These are phyloP conservation scores for Apostichopus leukothele DNA, from an alignment of 53 echinoderm and acorn worm genomes.

Conservation along the genomic window DNA sequence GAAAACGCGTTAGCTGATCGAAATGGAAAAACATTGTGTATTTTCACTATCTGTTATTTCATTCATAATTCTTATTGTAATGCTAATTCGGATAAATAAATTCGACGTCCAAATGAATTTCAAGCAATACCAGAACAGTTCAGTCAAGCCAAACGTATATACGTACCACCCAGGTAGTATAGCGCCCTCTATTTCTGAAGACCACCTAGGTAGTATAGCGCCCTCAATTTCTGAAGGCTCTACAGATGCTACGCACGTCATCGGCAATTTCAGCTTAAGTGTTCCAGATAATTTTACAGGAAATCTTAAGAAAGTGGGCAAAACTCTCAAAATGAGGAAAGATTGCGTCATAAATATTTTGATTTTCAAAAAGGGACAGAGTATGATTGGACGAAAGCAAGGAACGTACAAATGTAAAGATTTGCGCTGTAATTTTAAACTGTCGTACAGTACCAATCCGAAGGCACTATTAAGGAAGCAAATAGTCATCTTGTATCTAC, in stretches of 20 bases:
- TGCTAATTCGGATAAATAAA: neutral
- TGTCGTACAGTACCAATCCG: slow-evolving; percentile 19
- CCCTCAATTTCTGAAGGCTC: too few relatives aligned
- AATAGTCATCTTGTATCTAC: slow-evolving; percentile 17
- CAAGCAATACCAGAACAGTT: too few relatives aligned
- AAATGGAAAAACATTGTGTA: slow-evolving; percentile 2
- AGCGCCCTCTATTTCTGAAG: too few relatives aligned
- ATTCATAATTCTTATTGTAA: neutral
- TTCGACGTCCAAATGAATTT: neutral
- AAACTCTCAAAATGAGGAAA: neutral
- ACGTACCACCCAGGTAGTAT: too few relatives aligned
- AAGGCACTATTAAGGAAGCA: neutral
- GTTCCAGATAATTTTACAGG: too few relatives aligned
- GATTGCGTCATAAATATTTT: slow-evolving; percentile 7
- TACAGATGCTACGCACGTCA: too few relatives aligned
- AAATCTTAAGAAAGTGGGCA: neutral
- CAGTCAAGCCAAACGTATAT: too few relatives aligned
- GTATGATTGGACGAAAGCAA: slow-evolving; percentile 10
- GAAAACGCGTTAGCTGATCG: too few relatives aligned
- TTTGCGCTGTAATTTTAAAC: neutral
- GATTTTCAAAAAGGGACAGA: slow-evolving; percentile 28
- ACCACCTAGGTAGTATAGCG: too few relatives aligned
- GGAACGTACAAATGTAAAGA: neutral
- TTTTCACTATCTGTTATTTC: neutral
- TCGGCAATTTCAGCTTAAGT: too few relatives aligned